These are phyloP conservation scores for Todus mexicanus DNA, from an alignment of 2,797 vertebrate genomes.

Conservation along the genomic window DNA sequence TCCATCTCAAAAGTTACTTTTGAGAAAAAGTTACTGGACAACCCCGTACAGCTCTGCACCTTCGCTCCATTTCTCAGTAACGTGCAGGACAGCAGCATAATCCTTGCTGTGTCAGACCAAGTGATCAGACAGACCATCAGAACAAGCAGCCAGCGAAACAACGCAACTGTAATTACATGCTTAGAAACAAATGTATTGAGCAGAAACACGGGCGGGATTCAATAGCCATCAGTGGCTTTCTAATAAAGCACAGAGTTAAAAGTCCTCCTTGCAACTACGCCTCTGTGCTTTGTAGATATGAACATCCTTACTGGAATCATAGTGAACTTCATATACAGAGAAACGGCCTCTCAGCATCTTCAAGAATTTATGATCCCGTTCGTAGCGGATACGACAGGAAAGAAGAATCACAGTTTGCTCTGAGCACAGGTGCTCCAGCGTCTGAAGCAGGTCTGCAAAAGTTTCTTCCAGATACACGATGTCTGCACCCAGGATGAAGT, in stretches of 20 bases:
- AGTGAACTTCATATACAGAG: conserved; percentile 81
- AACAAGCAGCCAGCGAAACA: not conserved
- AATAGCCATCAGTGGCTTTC: not conserved
- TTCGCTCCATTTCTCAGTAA: too few relatives aligned
- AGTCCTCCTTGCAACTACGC: conserved; percentile 60
- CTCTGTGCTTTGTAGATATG: conserved; percentile 85
- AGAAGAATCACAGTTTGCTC: conserved; percentile 79
- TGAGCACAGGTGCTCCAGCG: conserved; percentile 85
- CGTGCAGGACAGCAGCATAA: not conserved
- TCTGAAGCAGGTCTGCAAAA: conserved; percentile 84
- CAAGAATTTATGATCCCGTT: conserved; percentile 87
- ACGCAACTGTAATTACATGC: not conserved
- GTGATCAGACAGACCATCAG: not conserved
- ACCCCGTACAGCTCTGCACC: not conserved
- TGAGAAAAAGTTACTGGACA: not conserved
- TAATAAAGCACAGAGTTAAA: conserved; percentile 52
- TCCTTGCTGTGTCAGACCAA: not conserved
- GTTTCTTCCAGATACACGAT: conserved; percentile 95
- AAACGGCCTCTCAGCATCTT: conserved; percentile 80
- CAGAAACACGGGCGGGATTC: not conserved
- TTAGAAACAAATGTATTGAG: not conserved
- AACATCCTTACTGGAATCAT: conserved; percentile 85
- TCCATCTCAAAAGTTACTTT: not conserved
- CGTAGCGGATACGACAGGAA: conserved; percentile 91
- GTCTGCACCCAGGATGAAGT: conserved; percentile 90